phyloP scores from a whole-genome alignment of 1,140 invertebrate genomes.

The Latrodectus geometricus region DNA sequence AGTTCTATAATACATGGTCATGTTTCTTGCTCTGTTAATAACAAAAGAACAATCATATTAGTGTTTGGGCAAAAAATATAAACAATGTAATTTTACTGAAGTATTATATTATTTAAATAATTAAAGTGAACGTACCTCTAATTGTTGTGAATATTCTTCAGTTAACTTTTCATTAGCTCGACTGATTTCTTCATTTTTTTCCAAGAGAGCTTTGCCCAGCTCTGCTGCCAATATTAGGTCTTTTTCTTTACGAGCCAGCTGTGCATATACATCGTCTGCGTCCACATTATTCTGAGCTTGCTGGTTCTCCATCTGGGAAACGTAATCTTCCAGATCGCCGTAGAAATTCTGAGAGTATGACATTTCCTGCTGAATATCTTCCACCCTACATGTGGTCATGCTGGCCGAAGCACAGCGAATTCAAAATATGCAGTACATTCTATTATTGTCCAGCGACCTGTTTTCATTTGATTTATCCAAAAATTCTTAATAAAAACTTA shows the following conservation, averaged over 20 bases:
- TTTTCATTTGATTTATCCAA: background rate
- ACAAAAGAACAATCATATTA: too few relatives aligned
- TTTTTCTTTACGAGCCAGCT: slow-evolving; percentile 91
- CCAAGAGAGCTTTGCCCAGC: slow-evolving; percentile 91
- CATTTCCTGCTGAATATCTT: slow-evolving; percentile 56
- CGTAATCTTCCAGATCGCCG: slow-evolving; percentile 72
- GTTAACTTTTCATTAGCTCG: slow-evolving; percentile 85
- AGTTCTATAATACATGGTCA: too few relatives aligned
- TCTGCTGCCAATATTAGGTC: slow-evolving; percentile 93
- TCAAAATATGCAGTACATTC: slow-evolving; percentile 16
- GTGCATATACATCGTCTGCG: slow-evolving; percentile 80
- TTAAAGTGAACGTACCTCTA: slow-evolving; percentile 80
- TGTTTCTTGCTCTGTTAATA: too few relatives aligned
- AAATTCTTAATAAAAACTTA: background rate
- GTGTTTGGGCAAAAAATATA: too few relatives aligned
- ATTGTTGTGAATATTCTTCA: slow-evolving; percentile 90
- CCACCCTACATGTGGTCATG: slow-evolving; percentile 58
- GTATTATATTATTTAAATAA: background rate
- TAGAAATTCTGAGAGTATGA: slow-evolving; percentile 48
- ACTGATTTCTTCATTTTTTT: slow-evolving; percentile 92
- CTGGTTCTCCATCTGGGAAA: slow-evolving; percentile 73
- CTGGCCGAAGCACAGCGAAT: slow-evolving; percentile 1
- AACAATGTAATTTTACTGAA: too few relatives aligned
- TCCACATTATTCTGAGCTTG: slow-evolving; percentile 64
- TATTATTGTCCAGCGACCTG: background rate